Evolutionary conservation across 1,140 invertebrate genomes (phyloP), one percentile per base, ranked within the genome.

Genomic region (Platorchestia sp.): DNA sequence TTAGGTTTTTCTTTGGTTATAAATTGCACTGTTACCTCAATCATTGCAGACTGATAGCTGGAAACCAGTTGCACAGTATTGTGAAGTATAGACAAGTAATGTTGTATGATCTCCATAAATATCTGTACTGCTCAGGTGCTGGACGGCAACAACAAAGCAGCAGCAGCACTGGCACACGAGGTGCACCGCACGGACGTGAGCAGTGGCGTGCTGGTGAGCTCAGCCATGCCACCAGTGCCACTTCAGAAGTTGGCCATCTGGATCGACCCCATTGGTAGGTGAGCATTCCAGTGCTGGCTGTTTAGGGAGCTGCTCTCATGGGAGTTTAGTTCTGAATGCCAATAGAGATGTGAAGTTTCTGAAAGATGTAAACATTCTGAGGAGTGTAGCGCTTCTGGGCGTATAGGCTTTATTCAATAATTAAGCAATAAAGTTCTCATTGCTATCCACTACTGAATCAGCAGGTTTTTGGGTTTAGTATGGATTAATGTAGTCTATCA

Each of bases 211-310:
- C 0, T 5, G 44, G 91, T 93, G 91, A 93, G 91, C 91, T 45
- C 91, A 10, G 45, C 6, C 45, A 16, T 93, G 45, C 91, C 91
- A 14, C 3, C 19, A 27, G 10, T 93, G 43, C 91, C 91, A 0
- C 91, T 93, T 10, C 44, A 93, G 36, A 10, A 93, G 44, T 44
- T 93, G 36, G 91, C 91, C 45, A 47, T 93, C 41, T 93, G 91
- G 91, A 93, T 93, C 91, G 91, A 93, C 91, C 91, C 91, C 40
- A 93, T 93, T 47, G 91, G 91, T 93, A 93, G 91, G 91, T 93
- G 91, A 45, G 91, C 91, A 47, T 22, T 27, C 59, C 91, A 45
- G 41, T 3, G 87, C 87, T 89, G n/a, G 87, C 41, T 89, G 87
- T 27, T 75, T 75, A 75, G 27, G 47, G 47, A 6, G 47, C 19